A percentile compares a stretch with the other conserved stretches of the same genome.
Evolutionary conservation across 1,140 invertebrate species (phyloP).

Genomic region (Penaeus indicus): DNA sequence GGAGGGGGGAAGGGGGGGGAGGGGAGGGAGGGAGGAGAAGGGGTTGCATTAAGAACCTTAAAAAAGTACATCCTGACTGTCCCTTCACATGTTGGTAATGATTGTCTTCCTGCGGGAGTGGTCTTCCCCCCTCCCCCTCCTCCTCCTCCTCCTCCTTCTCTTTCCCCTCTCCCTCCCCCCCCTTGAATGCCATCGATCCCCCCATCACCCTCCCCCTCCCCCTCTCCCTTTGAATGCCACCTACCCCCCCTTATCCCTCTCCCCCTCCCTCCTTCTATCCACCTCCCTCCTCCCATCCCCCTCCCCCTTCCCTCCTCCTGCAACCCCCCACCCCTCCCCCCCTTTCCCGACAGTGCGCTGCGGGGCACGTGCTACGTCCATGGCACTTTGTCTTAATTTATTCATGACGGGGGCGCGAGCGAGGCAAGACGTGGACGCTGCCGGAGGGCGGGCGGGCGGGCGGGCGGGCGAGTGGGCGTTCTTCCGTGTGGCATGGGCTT

Average conservation of each 20-base stretch:
- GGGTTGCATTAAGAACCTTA: slow-evolving; percentile 51
- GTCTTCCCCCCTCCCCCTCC: slow-evolving; percentile 10
- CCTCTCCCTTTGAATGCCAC: too few species aligned
- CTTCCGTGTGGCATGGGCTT: background rate
- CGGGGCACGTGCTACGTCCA: slow-evolving; percentile 45
- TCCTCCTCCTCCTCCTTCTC: background rate
- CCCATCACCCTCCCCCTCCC: too few species aligned
- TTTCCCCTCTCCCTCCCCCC: background rate
- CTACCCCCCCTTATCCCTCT: too few species aligned
- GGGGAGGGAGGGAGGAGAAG: background rate
- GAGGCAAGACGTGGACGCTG: background rate
- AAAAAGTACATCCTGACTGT: slow-evolving; percentile 59
- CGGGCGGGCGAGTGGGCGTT: background rate
- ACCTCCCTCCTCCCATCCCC: too few species aligned
- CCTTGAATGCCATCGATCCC: too few species aligned
- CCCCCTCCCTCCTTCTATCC: too few species aligned
- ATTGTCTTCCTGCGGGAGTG: slow-evolving; percentile 54
- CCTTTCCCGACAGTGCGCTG: background rate
- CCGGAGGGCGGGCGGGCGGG: slow-evolving; percentile 31
- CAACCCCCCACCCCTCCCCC: background rate
- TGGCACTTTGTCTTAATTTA: slow-evolving; percentile 56
- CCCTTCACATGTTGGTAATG: slow-evolving; percentile 54
- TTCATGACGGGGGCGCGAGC: slow-evolving; percentile 53
- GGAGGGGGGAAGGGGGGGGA: background rate
- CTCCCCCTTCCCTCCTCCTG: too few species aligned